Base-by-base conservation (phyloP, 1,140 invertebrate genomes). In the Drepana arcuata region DNA sequence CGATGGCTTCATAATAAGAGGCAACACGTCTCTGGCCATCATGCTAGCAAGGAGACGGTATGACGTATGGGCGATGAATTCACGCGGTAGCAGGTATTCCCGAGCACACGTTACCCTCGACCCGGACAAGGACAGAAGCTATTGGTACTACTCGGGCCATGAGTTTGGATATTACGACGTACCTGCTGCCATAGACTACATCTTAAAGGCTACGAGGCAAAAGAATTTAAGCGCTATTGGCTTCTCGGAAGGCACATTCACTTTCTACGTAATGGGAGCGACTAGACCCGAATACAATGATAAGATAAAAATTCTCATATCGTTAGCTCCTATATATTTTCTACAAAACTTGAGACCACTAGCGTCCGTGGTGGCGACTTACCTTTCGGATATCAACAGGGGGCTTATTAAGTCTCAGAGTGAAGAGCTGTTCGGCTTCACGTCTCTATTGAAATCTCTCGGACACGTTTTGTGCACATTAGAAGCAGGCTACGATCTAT, bases 51-150 rank as follows among this genome's bases (percentile, higher is more conserved):
- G 89, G 52, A 42, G 62, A 35, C 88, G 86, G 2, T 90, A 87
- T 41, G 90, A 91, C 48, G 88, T 91, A 2, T 91, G 89, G 89
- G 49, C 89, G 30, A 74, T 86, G 1, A 91, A 91, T 53, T 70
- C 72, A 6, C 67, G 89, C 28, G 89, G 89, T 5, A 90, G 88
- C 45, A 80, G 71, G 24, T 90, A 90, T 48, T 87, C 86, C 0
- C 66, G 71, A 21, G 78, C 80, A 16, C 89, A 90, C 55, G 54
- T 58, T 10, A 59, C 41, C 1, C 48, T 81, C 7, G 57, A 83
- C 55, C 74, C 82, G 10, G 36, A 45, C 49, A 78, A 44, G 13
- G 59, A 86, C 13, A 39, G 63, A 2, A 41, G 66, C 16, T 89
- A 85, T 44, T 89, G 87, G 87, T 50, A 82, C 35, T 88, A 81